Evolutionary conservation across 1,140 invertebrate species (phyloP), one percentile per base, ranked within the genome.

Genomic region (Anoplophora glabripennis): DNA sequence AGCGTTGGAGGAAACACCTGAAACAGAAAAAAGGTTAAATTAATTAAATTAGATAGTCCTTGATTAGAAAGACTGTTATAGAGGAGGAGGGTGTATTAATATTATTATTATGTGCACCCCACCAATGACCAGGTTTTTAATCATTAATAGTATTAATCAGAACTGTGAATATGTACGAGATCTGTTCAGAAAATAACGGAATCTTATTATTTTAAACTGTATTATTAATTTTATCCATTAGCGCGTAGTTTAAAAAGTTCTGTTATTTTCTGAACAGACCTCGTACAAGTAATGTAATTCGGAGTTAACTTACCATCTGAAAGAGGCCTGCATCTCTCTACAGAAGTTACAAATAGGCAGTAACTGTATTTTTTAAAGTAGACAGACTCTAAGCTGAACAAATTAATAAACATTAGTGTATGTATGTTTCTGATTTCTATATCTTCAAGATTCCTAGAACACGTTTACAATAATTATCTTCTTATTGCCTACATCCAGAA

Each of bases 281-380:
- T n/a, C n/a, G n/a, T n/a, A n/a, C n/a, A n/a, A n/a, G n/a, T n/a
- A n/a, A n/a, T n/a, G n/a, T n/a, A n/a, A n/a, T n/a, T n/a, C n/a
- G n/a, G n/a, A n/a, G n/a, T n/a, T n/a, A 15, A 65, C 63, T 77
- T 76, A 83, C 88, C 89, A 71, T 91, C 88, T 3, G 82, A 84
- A 12, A 79, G 76, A 1, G 89, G 89, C 51, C 75, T 74, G 68
- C 89, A 92, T 55, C 81, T 76, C 37, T 76, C 68, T 1, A 88
- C 83, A 37, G 79, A 77, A 0, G 83, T 82, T 4, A 83, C 84
- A 66, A 84, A 87, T 0, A 78, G 79, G 64, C 89, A 91, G 69
- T 86, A 88, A 54, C 83, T 79, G 69, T 90, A 91, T 46, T 82
- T 83, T 64, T 86, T 83, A 61, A 89, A 90, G 63, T 88, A 81